Evolutionary conservation across 2,797 vertebrate species (phyloP).

Genomic region (Mus caroli): DNA sequence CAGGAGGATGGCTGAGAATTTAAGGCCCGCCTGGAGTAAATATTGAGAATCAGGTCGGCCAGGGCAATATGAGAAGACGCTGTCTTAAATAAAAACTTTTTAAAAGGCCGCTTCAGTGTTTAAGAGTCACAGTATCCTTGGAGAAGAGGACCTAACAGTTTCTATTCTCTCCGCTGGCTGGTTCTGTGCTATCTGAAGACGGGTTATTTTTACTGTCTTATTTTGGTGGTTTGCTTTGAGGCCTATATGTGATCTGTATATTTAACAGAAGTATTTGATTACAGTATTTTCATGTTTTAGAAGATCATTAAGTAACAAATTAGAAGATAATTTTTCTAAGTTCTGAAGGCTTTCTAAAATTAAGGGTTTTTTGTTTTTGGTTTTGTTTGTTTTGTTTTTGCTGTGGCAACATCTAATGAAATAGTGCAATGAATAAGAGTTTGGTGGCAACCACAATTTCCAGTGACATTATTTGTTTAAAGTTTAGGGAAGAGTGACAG

Average conservation of each 20-base stretch:
- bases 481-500: not conserved
- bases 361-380: not conserved
- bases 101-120: not conserved
- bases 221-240: not conserved
- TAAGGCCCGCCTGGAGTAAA: not conserved
- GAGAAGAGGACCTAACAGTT: not conserved
- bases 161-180: not conserved
- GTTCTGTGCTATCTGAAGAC: not conserved
- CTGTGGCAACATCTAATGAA: not conserved
- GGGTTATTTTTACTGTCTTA: not conserved
- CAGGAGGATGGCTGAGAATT: not conserved
- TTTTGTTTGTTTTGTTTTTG: not conserved
- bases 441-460: not conserved
- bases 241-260: not conserved
- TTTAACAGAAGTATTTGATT: not conserved
- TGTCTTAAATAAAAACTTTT: not conserved
- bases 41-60: not conserved
- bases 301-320: not conserved
- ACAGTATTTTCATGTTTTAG: not conserved
- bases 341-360: constrained; percentile 12
- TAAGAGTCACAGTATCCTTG: not conserved
- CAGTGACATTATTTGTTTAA: not conserved
- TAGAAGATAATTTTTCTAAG: not conserved
- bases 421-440: not conserved
- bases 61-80: not conserved